A percentile compares a stretch with the other conserved stretches of the same genome.
These are phyloP conservation scores for Rousettus leschenaultii DNA, from an alignment of 2,113 vertebrate species.

Conservation along the genomic window DNA sequence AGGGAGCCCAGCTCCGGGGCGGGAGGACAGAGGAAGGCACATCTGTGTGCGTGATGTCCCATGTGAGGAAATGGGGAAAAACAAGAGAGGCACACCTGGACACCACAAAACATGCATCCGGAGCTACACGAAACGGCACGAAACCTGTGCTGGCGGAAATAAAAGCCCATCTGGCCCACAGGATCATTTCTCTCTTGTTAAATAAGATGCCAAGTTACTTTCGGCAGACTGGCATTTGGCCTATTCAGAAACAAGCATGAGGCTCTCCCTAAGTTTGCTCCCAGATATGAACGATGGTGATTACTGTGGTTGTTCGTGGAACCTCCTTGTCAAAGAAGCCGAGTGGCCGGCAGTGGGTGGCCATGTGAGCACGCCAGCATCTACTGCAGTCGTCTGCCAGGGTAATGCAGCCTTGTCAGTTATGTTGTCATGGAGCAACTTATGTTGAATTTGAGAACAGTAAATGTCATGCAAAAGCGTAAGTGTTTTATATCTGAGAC, in stretches of 20 bases:
- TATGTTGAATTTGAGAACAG: constrained; percentile 7
- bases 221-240: neutral
- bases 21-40: rapidly evolving
- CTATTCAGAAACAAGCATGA: neutral
- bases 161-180: constrained; percentile 18
- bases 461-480: constrained; percentile 48
- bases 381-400: neutral
- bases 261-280: neutral
- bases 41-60: rapidly evolving
- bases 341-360: neutral
- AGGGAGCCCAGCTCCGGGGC: neutral
- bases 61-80: neutral
- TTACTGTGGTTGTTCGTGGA: neutral
- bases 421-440: constrained; percentile 10
- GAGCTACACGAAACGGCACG: neutral
- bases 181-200: neutral
- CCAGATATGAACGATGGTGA: neutral
- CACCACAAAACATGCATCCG: neutral
- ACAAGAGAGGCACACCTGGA: neutral
- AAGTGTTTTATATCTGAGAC: constrained; percentile 55
- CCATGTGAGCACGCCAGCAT: neutral
- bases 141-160: neutral
- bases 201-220: neutral
- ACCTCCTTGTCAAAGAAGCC: neutral
- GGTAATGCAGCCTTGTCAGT: neutral